Evolutionary conservation across 2,797 vertebrate species (phyloP), one percentile per base, ranked within the genome.

Genomic region (Crocodylus rhombifer): DNA sequence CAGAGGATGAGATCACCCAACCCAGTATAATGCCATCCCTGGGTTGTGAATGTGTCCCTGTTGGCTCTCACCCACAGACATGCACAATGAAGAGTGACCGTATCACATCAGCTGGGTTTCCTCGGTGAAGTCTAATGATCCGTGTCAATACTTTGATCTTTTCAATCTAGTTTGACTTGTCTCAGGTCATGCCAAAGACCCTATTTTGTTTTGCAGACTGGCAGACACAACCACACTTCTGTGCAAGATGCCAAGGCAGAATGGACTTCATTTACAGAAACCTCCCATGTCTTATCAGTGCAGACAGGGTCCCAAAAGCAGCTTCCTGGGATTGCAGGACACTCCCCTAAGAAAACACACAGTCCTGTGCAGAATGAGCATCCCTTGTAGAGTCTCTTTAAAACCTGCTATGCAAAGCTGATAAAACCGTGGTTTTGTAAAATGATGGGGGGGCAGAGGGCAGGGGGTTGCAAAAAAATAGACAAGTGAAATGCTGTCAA

Each of bases 171-270:
- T 90, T 86, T 65, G 64, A 21, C 15, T 62, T 3, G 56, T 25
- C 5, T 4, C 64, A 28, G 18, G 36, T 92, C 60, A 33, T 36
- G 16, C 36, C 51, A 26, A 36, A 7, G 7, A 3, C 36, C 36
- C 69, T 69, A 33, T 18, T 62, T 15, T 87, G 12, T 83, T 65
- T 87, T 76, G 17, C 94, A 96, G 95, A 62, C 77, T 60, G 90
- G 98, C 61, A 96, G 17, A 16, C 61, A 82, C 0, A 99, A 99
- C 9, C 99, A 99, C 97, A 98, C 98, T 0, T 99, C 99, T 0
- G 98, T 98, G 77, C 98, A 99, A 91, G 99, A 99, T 2, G 98
- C 99, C 5, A 55, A 6, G 30, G 98, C 98, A 1, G 94, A 51
- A 51, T 11, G 10, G 42, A 51, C 42, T 51, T 64, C 88, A 12